Conservation (phyloP, 30 jellyfish, hydroid and myxozoan genomes). For the Cassiopea xamachana region DNA sequence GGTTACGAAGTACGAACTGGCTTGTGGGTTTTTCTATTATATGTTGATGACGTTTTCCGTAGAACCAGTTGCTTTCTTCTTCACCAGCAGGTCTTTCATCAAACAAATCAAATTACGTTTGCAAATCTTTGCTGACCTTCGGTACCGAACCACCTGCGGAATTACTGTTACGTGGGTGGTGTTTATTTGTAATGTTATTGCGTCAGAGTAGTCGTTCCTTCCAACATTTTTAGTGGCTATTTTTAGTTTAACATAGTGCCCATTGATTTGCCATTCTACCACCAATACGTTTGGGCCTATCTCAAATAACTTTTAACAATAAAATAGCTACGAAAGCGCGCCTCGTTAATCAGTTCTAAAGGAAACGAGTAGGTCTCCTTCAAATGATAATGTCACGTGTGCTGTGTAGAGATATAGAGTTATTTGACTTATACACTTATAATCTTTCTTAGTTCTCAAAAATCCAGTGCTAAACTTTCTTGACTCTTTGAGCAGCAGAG, state of each 20-base stretch:
- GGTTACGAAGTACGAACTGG: background rate
- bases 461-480: too few relatives aligned
- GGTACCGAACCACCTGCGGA: background rate
- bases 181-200: background rate
- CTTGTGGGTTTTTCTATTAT: background rate
- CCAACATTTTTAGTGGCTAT: background rate
- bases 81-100: background rate
- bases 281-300: too few relatives aligned
- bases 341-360: too few relatives aligned
- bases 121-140: background rate
- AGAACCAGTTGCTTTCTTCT: slow-evolving; percentile 12
- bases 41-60: background rate
- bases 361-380: too few relatives aligned
- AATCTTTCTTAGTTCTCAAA: too few relatives aligned
- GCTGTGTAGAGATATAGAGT: too few relatives aligned
- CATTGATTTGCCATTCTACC: too few relatives aligned
- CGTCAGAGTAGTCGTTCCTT: background rate
- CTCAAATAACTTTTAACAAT: too few relatives aligned
- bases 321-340: too few relatives aligned
- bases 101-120: slow-evolving; percentile 11
- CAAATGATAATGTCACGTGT: too few relatives aligned
- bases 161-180: background rate
- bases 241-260: background rate
- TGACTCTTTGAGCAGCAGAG: too few relatives aligned
- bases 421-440: too few relatives aligned